A percentile compares a stretch with the other conserved stretches of the same genome.
Conservation (phyloP, 1,140 invertebrate species). For the Leptopilina clavipes region DNA sequence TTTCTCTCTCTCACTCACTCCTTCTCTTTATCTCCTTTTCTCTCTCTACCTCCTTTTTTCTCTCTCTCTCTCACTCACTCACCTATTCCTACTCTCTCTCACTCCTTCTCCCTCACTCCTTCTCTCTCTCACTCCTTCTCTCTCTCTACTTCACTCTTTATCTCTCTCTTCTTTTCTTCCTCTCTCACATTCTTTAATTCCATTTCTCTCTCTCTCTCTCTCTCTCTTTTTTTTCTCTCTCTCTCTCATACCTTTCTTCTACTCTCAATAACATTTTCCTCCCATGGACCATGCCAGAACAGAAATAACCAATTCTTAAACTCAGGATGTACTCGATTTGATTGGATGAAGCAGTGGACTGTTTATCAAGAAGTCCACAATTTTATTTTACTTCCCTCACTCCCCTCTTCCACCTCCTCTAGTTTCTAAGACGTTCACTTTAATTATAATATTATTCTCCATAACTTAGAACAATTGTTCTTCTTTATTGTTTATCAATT, state of each 20-base stretch:
- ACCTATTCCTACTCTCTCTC: not conserved
- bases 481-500: no score
- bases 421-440: no score
- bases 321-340: constrained; percentile 15
- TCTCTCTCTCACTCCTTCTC: no score
- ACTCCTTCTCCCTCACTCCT: no score
- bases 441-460: no score
- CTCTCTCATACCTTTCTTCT: constrained; percentile 1
- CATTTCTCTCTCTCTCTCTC: not conserved
- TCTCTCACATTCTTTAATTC: not conserved
- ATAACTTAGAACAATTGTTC: no score
- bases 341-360: constrained; percentile 21
- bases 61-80: not conserved
- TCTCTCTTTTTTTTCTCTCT: no score
- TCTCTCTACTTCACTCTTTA: no score
- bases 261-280: constrained; percentile 29
- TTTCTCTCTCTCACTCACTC: not conserved
- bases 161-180: no score
- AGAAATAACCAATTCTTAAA: constrained; percentile 24
- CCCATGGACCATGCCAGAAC: constrained; percentile 3
- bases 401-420: no score
- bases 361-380: not conserved
- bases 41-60: not conserved
- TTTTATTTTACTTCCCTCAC: no score
- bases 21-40: no score